A percentile compares a stretch with the other conserved stretches of the same genome.
These are phyloP conservation scores for Cuniculus paca DNA, from an alignment of 2,797 vertebrate genomes.

Conservation along the genomic window DNA sequence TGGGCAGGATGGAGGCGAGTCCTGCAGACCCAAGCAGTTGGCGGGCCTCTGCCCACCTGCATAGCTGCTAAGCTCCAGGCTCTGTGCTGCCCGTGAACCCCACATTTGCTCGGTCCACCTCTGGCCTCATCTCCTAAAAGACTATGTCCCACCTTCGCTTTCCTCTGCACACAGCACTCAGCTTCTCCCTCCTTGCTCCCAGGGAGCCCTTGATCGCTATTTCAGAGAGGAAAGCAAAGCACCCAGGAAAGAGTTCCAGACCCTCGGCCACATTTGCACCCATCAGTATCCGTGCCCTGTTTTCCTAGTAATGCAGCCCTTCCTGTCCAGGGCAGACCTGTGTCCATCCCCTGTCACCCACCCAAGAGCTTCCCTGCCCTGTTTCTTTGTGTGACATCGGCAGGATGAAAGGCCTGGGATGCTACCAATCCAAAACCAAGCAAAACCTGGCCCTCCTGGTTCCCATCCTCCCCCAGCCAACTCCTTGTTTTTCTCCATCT, in stretches of 20 bases:
- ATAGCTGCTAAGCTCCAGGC: not conserved
- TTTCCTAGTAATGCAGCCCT: not conserved
- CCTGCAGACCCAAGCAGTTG: not conserved
- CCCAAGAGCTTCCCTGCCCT: not conserved
- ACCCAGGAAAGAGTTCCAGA: not conserved
- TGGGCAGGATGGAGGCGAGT: not conserved
- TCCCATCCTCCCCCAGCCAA: not conserved
- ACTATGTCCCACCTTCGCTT: not conserved
- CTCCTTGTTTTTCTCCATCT: not conserved
- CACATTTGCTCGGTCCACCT: not conserved
- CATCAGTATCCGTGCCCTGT: not conserved
- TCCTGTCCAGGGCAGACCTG: not conserved
- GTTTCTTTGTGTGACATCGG: not conserved
- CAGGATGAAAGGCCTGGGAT: not conserved
- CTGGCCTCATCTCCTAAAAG: not conserved
- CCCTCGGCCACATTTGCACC: not conserved
- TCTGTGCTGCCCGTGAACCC: not conserved
- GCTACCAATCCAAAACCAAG: not conserved
- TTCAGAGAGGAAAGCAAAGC: not conserved
- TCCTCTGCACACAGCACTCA: not conserved
- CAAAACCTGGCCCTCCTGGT: not conserved
- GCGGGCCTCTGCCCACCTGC: not conserved
- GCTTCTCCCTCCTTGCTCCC: not conserved
- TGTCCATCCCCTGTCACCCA: too few species aligned
- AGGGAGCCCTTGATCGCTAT: not conserved